Base-by-base conservation (phyloP, 2,113 vertebrate genomes). In the Oophaga pumilio region DNA sequence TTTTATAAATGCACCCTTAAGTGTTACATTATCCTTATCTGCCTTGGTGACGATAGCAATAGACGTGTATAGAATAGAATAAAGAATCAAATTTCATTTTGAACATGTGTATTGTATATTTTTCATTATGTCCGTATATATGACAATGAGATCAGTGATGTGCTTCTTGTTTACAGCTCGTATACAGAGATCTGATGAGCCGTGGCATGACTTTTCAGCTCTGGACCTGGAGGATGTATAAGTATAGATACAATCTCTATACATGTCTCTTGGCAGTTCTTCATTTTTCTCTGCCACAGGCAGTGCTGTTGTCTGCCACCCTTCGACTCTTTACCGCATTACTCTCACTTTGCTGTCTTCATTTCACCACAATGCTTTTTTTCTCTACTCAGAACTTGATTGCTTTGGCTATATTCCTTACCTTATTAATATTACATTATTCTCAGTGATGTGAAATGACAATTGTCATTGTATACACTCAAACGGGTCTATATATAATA, bases 141-240 rank as follows among this genome's bases (percentile, higher is more conserved):
- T 53, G 66, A 33, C 52, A 74, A 43, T 62, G 56, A 68, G 88
- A 87, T 59, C 20, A 26, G 57, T 92, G 83, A 90, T 84, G 73
- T 15, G 60, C 89, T 90, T 94, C 94, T 90, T 93, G 88, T 93
- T 93, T 94, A 66, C 95, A 97, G 96, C 94, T 91, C 89, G 52
- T 84, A 92, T 92, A 85, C 91, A 92, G 91, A 89, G 76, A 83
- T 94, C 91, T 77, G 95, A 94, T 78, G 95, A 93, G 91, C 90
- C 92, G 92, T 95, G 95, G 85, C 93, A 95, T 92, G 95, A 94
- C 86, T 52, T 94, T 91, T 96, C 95, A 62, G 93, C 95, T 89
- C 90, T 91, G 62, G 95, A 96, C 91, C 93, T 93, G 94, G 95
- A 97, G 91, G 92, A 92, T 56, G 90, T 93, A 94, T 91, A 96